Percentiles rank a stretch among this genome's conserved stretches.
Evolutionary conservation across 2,888 invertebrate genomes (phyloP).

Genomic region (Eurois occulta): DNA sequence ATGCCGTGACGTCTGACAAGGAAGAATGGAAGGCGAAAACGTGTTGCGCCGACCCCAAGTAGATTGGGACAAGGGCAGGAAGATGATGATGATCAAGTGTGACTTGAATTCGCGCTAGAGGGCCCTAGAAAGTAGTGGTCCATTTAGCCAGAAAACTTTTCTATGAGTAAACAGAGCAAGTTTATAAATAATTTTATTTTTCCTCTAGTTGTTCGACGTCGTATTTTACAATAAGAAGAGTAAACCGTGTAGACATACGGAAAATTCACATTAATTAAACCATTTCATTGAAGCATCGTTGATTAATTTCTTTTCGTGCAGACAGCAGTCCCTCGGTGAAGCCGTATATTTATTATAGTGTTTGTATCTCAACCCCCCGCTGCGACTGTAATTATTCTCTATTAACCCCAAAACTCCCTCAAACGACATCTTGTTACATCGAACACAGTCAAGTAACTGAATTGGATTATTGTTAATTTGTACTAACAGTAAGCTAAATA

Average conservation of each 20-base stretch:
- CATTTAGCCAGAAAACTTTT: too few species aligned
- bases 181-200: not conserved
- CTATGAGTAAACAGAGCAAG: not conserved
- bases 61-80: too few species aligned
- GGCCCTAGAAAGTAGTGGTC: too few species aligned
- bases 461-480: conserved; percentile 31
- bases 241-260: not conserved
- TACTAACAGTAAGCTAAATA: not conserved
- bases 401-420: conserved; percentile 43
- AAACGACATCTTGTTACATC: conserved; percentile 35
- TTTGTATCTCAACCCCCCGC: conserved; percentile 22
- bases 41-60: too few species aligned
- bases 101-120: too few species aligned
- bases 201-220: not conserved
- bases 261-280: not conserved
- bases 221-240: not conserved
- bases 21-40: too few species aligned
- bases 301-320: conserved; percentile 20
- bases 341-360: conserved; percentile 38
- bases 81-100: too few species aligned
- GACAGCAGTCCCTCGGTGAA: conserved; percentile 36
- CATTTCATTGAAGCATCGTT: conserved; percentile 7
- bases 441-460: conserved; percentile 23
- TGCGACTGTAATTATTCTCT: conserved; percentile 38
- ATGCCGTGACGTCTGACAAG: too few species aligned